phyloP scores from a whole-genome alignment of 2,113 vertebrate species.

The Tragelaphus imberbis region DNA sequence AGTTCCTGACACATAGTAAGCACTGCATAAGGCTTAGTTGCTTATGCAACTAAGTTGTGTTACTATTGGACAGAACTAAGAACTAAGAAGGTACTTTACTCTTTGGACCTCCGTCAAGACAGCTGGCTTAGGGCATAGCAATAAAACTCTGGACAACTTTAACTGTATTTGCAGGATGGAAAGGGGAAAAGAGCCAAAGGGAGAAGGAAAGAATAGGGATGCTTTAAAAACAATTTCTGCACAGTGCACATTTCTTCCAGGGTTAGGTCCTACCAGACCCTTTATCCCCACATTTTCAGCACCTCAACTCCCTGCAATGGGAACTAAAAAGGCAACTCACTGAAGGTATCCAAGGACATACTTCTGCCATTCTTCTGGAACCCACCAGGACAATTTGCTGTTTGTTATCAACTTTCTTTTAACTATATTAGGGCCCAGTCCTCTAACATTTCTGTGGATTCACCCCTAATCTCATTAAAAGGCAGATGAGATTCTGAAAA shows the following conservation, averaged over 20 bases:
- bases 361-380: not conserved
- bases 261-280: not conserved
- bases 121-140: not conserved
- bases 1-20: not conserved
- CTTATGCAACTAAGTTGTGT: not conserved
- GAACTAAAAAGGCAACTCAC: not conserved
- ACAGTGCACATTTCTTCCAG: not conserved
- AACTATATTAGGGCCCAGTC: not conserved
- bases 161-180: not conserved
- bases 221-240: conserved; percentile 9
- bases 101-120: not conserved
- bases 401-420: not conserved
- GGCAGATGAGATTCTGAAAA: not conserved
- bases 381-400: not conserved
- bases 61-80: not conserved
- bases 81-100: not conserved
- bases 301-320: not conserved
- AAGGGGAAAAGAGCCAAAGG: not conserved
- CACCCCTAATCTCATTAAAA: not conserved
- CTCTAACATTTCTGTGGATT: not conserved
- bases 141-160: not conserved
- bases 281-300: not conserved
- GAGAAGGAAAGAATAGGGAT: not conserved
- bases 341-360: not conserved
- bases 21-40: not conserved